These are phyloP conservation scores for Cherax quadricarinatus DNA, from an alignment of 1,140 invertebrate genomes.

Conservation along the genomic window DNA sequence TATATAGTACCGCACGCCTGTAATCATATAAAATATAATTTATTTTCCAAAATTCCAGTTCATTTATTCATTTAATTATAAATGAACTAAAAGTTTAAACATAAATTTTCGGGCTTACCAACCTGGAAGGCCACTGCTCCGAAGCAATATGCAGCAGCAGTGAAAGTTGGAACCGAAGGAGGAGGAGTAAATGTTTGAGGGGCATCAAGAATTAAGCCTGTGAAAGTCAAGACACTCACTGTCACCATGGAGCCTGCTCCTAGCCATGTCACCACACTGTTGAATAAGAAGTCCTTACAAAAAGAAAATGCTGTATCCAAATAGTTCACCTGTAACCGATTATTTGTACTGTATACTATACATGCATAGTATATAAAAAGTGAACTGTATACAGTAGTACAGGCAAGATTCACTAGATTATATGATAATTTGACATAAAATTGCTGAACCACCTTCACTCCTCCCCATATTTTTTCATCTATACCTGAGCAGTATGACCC, in stretches of 20 bases:
- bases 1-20: no score
- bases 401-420: no score
- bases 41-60: no score
- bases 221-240: constrained; percentile 34
- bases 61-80: no score
- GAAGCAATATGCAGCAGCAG: constrained; percentile 46
- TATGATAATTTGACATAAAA: no score
- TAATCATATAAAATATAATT: no score
- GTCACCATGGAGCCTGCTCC: constrained; percentile 27
- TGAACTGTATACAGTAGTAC: no score
- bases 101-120: no score
- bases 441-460: no score
- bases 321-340: background rate
- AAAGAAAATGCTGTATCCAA: background rate
- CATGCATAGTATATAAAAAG: background rate
- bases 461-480: no score
- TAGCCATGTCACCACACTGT: constrained; percentile 56
- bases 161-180: constrained; percentile 17
- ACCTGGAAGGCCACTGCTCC: constrained; percentile 60
- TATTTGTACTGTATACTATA: background rate
- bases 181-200: background rate
- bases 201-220: constrained; percentile 25
- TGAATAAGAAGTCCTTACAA: background rate
- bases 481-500: no score
- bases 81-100: no score